phyloP scores from a whole-genome alignment of 2,888 invertebrate species.

The Macrophya alboannulata region DNA sequence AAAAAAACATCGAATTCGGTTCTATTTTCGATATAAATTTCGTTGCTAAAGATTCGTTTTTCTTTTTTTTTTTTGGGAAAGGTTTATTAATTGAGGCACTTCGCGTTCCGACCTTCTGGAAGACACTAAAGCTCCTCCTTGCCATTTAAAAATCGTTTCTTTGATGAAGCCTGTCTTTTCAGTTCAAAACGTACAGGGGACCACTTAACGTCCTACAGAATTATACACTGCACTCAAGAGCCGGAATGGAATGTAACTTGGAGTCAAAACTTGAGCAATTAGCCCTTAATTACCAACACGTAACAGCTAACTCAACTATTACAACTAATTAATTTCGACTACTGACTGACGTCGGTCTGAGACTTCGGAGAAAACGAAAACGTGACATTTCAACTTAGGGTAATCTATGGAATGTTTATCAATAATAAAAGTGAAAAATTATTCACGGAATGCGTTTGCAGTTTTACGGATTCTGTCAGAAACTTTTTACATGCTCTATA shows the following conservation, averaged over 20 bases:
- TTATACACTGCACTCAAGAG: neutral
- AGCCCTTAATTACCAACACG: constrained; percentile 15
- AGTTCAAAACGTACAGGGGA: neutral
- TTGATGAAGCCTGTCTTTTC: constrained; percentile 1
- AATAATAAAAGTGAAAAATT: too few relatives aligned
- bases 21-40: neutral
- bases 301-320: neutral
- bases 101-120: neutral
- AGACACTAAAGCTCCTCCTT: neutral
- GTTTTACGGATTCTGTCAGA: neutral
- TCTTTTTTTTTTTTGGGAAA: neutral
- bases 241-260: neutral
- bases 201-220: neutral
- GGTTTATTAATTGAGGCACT: constrained; percentile 16
- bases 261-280: constrained; percentile 18
- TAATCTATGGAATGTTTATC: neutral
- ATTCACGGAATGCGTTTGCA: too few relatives aligned
- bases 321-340: neutral
- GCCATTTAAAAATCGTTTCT: neutral
- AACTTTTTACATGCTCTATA: neutral
- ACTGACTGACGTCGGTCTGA: neutral
- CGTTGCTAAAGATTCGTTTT: neutral
- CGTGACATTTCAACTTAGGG: neutral
- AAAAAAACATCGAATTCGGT: too few relatives aligned
- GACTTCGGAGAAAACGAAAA: neutral